Conservation (phyloP, 2,113 vertebrate genomes). For the Antechinus flavipes region DNA sequence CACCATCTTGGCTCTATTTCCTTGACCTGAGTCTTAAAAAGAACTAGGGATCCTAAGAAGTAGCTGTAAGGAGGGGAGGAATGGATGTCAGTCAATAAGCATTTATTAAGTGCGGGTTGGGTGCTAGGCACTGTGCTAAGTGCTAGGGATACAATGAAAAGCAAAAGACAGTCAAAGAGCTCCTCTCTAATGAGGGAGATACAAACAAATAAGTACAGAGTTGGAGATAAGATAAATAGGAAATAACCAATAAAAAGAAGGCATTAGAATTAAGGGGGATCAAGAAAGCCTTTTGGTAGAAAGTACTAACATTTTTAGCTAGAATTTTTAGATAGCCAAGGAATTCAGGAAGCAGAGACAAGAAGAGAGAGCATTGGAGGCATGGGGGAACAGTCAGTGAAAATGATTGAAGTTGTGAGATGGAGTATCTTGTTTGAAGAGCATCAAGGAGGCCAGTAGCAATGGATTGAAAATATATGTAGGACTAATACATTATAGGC, state of each 20-base stretch:
- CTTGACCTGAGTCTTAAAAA: not conserved
- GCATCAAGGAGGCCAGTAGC: not conserved
- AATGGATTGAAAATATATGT: not conserved
- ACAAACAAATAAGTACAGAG: not conserved
- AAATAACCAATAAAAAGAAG: not conserved
- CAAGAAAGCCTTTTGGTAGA: not conserved
- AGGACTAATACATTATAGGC: too few species aligned
- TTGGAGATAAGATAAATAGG: not conserved
- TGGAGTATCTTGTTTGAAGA: not conserved
- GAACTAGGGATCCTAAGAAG: not conserved
- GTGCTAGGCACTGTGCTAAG: not conserved
- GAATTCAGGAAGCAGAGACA: too few species aligned
- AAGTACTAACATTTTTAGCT: not conserved
- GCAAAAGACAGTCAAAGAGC: not conserved
- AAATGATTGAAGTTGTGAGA: not conserved
- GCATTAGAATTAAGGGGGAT: not conserved
- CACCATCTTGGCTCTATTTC: too few species aligned
- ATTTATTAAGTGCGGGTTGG: not conserved
- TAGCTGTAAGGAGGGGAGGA: not conserved
- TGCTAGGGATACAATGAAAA: not conserved
- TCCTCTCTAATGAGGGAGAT: not conserved
- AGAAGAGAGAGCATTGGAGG: not conserved
- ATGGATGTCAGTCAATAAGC: not conserved
- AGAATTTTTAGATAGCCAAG: too few species aligned
- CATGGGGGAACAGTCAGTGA: not conserved